These are phyloP conservation scores for Xerus rutilus DNA, from an alignment of 2,797 vertebrate species.

Conservation along the genomic window DNA sequence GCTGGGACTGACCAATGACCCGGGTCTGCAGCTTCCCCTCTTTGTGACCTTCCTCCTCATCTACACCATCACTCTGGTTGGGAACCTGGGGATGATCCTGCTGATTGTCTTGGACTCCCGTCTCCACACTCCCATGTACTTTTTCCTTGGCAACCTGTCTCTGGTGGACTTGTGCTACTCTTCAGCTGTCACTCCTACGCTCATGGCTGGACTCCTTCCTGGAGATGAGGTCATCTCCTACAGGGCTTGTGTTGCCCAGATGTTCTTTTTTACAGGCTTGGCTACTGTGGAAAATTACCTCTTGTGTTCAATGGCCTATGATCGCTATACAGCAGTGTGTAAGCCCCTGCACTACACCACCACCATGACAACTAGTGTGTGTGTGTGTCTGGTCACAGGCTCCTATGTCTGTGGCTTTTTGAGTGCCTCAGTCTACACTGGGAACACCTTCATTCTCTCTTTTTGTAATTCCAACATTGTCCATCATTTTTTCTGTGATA, in stretches of 20 bases:
- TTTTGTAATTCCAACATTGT: conserved; percentile 62
- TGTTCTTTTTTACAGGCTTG: conserved; percentile 57
- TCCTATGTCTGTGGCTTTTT: conserved; percentile 60
- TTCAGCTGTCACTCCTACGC: too few species aligned
- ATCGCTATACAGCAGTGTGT: conserved; percentile 1
- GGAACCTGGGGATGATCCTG: too few species aligned
- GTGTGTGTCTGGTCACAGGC: not conserved
- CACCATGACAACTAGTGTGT: not conserved
- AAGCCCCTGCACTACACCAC: conserved; percentile 69
- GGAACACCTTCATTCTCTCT: conserved; percentile 48
- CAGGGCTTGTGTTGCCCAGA: conserved; percentile 39
- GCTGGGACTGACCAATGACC: too few species aligned
- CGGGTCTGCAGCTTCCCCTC: too few species aligned
- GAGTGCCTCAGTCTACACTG: conserved; percentile 62
- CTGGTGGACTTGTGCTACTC: too few species aligned
- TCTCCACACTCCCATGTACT: too few species aligned
- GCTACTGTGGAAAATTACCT: conserved; percentile 73
- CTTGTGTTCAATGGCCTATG: conserved; percentile 80
- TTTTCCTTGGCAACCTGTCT: too few species aligned
- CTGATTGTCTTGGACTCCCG: too few species aligned
- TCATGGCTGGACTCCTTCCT: not conserved
- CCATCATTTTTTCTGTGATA: conserved; percentile 80
- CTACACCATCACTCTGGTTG: too few species aligned
- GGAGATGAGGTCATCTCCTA: conserved; percentile 56
- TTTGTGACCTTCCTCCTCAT: too few species aligned